These are phyloP conservation scores for Pterocles orientalis DNA, from an alignment of 2,113 vertebrate genomes.

Conservation along the genomic window DNA sequence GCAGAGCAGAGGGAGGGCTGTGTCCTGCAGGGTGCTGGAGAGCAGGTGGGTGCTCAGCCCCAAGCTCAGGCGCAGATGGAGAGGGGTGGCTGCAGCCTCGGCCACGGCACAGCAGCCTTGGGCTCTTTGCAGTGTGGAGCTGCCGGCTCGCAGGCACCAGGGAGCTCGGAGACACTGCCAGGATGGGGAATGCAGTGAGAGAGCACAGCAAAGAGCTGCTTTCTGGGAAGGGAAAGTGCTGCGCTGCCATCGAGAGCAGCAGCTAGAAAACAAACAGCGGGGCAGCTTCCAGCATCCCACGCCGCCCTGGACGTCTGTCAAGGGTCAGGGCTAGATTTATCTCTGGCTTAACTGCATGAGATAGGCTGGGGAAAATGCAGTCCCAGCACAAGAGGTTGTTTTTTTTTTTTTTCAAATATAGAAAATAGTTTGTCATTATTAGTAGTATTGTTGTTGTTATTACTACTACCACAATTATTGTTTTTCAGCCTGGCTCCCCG, in stretches of 20 bases:
- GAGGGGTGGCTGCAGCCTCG: background rate
- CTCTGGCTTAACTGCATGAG: background rate
- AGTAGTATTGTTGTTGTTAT: background rate
- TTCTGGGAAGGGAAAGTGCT: background rate
- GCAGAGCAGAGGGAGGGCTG: background rate
- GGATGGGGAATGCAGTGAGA: background rate
- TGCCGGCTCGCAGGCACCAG: background rate
- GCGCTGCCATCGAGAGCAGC: background rate
- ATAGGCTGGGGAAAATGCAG: background rate
- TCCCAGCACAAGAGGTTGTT: background rate
- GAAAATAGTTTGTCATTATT: background rate
- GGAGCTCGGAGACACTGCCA: background rate
- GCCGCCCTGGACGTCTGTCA: background rate
- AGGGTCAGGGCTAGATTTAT: background rate
- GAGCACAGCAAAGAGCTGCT: background rate
- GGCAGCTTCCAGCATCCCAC: background rate
- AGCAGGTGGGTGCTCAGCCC: background rate
- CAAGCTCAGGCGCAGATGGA: background rate
- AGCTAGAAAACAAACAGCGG: background rate
- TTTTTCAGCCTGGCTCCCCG: background rate
- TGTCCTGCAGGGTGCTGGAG: fast-evolving
- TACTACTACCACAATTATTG: background rate
- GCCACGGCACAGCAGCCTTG: background rate
- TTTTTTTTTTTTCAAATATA: background rate
- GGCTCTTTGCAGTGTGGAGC: background rate